Conservation (phyloP, 2,113 vertebrate genomes). For the Rhynchomys soricoides region DNA sequence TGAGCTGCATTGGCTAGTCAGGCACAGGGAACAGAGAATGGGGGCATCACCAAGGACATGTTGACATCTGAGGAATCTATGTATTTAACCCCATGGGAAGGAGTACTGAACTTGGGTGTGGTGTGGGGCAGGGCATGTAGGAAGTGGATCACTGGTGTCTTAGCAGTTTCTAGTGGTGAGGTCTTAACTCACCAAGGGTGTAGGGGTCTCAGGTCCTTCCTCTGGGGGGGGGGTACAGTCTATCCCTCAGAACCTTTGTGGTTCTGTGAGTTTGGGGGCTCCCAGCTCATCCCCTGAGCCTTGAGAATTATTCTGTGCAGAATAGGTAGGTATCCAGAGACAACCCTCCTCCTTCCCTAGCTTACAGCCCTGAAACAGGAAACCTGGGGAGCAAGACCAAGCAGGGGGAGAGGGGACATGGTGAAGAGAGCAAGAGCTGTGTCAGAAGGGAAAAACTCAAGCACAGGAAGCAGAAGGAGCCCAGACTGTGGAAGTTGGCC, state of each 20-base stretch:
- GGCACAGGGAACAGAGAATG: neutral
- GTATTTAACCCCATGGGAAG: neutral
- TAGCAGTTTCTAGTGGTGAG: neutral
- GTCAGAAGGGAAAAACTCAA: neutral
- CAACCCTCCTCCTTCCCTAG: neutral
- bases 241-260: neutral
- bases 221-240: neutral
- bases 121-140: neutral
- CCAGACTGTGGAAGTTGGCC: neutral
- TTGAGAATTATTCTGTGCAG: neutral
- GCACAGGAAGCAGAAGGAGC: neutral
- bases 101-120: neutral
- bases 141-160: neutral
- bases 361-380: neutral
- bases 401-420: fast-evolving
- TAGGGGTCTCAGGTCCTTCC: neutral
- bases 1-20: neutral
- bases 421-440: neutral
- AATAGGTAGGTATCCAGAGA: neutral
- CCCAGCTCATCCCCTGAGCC: neutral
- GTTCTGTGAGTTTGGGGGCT: neutral
- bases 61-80: neutral
- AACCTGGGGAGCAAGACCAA: neutral
- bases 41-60: neutral
- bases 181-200: no score